Evolutionary conservation across 2,888 invertebrate genomes (phyloP), one percentile per base, ranked within the genome.

Genomic region (Rhyacophila evoluta): DNA sequence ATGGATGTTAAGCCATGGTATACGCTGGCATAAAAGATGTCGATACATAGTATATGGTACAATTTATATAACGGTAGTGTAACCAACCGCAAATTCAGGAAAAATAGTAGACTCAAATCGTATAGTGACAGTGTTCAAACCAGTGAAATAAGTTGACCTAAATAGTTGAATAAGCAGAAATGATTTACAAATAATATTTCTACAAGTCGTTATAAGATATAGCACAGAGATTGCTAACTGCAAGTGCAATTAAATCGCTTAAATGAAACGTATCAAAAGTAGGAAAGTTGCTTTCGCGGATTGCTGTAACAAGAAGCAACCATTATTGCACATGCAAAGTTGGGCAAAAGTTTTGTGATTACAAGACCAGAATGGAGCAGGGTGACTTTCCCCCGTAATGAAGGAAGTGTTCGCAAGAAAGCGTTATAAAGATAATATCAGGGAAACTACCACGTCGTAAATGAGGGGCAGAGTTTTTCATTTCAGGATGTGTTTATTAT

Each of bases 311-410:
- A 55, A 8, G 8, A 19, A 55, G 55, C 5, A 55, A 55, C 55
- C 19, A 10, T 55, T 15, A 55, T 55, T 55, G 55, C 55, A 55
- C 55, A 55, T 55, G 55, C 55, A 25, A 55, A 55, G 55, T 55
- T 55, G 25, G 55, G 2, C 19, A 55, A 55, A 39, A 55, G 55
- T 55, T 55, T 25, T 19, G 10, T 55, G 55, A 55, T 55, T 55
- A 55, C 25, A 55, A 55, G 25, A 25, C 55, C 25, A 25, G 19
- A 25, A 55, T 55, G 55, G 55, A 25, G 15, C 15, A 19, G 19
- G 55, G 15, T 55, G 55, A 55, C 55, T 55, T 55, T 55, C 19
- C 55, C 10, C 55, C 15, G 25, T 55, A 55, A 55, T 19, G 55
- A 10, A 6, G 10, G 8, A 55, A 55, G 15, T 55, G 55, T 10